Evolutionary conservation across 2,113 vertebrate species (phyloP), one percentile per base, ranked within the genome.

Genomic region (Eudyptes chrysolophus): DNA sequence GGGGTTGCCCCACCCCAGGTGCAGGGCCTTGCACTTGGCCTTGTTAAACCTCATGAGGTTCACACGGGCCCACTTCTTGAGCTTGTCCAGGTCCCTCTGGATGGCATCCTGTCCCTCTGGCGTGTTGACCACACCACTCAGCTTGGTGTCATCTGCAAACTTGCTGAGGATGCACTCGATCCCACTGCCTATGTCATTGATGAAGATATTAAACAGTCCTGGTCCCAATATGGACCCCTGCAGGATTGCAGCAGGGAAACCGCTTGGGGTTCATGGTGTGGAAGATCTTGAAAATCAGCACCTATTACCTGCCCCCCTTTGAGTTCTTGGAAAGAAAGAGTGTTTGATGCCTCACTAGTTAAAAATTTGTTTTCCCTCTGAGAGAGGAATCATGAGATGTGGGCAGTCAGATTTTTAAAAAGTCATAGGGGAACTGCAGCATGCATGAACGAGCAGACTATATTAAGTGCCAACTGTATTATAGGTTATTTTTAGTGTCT

Each of bases 401-500:
- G 52, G 58, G 52, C 52, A 79, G 85, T 68, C 26, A 21, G 11
- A 52, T 58, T 55, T 83, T 49, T 54, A 10, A 16, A 24, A 62
- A 84, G 61, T 71, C 38, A 8, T 5, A 36, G 69, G 22, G 29
- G 52, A 90, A 55, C 52, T 54, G 49, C 9, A 17, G 48, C 90
- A 86, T 0, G 3, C 54, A 17, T 44, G 75, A 69, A 80, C 1
- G 5, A 95, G 61, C 88, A 90, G 71, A 7, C 62, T 80, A 1
- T 52, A 62, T 64, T 32, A 48, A 72, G 78, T 65, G 66, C 44
- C 68, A 89, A 4, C 84, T 93, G n/a, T 81, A 40, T 69, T 49
- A 15, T 2, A 20, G 11, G 19, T 55, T 95, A 81, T 81, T 94
- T 97, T 86, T 87, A 70, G 72, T 46, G 80, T 70, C 48, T 71